Evolutionary conservation across 2,888 invertebrate species (phyloP), one percentile per base, ranked within the genome.

Genomic region (Pammene fasciana): DNA sequence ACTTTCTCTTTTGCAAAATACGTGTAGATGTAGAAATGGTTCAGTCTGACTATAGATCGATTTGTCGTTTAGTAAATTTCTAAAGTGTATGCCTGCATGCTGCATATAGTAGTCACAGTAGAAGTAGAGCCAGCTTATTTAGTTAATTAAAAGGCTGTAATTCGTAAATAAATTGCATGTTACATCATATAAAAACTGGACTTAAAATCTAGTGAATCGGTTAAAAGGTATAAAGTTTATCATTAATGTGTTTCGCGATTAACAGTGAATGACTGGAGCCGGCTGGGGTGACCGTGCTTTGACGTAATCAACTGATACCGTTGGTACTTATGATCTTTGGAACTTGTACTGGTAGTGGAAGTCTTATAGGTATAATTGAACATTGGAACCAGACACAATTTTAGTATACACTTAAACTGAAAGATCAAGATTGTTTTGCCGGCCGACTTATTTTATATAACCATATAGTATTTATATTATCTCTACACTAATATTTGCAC

Each of bases 191-290:
- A 4, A 36, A 46, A 14, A 26, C 11, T 50, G 1, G 18, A 50
- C 1, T 11, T 56, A 7, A n/a, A n/a, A 56, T 46, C 13, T 67
- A 36, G 10, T 26, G 10, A n/a, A 61, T 46, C 36, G 16, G 50
- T 64, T 64, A 18, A 57, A 56, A 36, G 16, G 18, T 45, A 43
- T 45, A 57, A 64, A 64, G 43, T 64, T 57, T 64, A 64, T 68
- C 56, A 13, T 57, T 48, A 64, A 64, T 68, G 64, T 68, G 50
- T 43, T 68, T 64, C n/a, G 68, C 34, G 68, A 68, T 68, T 64
- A 59, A 36, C 55, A 16, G 16, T 43, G 43, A 43, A 46, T 26
- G 64, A 26, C 36, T 56, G 68, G 57, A 62, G 45, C 36, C 64
- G 68, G 48, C 11, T 34, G 55, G n/a, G 50, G 43, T 50, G 57